phyloP scores from a whole-genome alignment of 2,888 invertebrate genomes.

The Aspidiotus rigidus region DNA sequence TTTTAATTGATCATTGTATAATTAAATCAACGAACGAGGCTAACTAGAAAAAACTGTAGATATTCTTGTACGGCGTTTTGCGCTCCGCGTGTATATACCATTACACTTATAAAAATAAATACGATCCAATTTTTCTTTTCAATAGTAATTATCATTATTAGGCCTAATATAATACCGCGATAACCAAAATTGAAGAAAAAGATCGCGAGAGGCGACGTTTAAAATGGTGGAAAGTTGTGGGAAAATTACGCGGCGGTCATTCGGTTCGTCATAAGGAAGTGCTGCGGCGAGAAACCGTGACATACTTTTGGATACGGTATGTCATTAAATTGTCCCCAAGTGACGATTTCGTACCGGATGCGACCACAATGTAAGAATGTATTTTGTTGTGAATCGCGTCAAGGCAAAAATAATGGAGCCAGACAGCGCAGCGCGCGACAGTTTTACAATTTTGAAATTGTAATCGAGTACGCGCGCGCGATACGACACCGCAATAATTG shows the following conservation, averaged over 20 bases:
- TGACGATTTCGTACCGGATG: background rate
- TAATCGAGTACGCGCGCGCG: background rate
- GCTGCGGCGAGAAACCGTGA: slow-evolving; percentile 5
- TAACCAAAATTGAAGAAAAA: background rate
- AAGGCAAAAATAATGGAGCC: background rate
- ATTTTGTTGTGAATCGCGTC: background rate
- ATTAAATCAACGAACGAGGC: slow-evolving; percentile 28
- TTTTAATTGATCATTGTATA: slow-evolving; percentile 32
- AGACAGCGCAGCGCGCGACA: background rate
- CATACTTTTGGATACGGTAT: background rate
- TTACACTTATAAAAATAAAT: too few relatives aligned
- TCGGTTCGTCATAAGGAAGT: background rate
- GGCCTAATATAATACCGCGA: background rate
- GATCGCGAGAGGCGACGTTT: too few relatives aligned
- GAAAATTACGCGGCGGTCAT: background rate
- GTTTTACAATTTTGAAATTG: slow-evolving; percentile 1
- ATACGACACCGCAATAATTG: background rate
- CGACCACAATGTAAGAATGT: background rate
- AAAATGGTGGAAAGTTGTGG: background rate
- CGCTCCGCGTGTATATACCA: too few relatives aligned
- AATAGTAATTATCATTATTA: too few relatives aligned
- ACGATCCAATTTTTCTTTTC: too few relatives aligned
- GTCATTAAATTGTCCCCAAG: background rate
- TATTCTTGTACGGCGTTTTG: too few relatives aligned
- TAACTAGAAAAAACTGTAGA: slow-evolving; percentile 18